Percentiles rank a stretch among this genome's conserved stretches.
These are phyloP conservation scores for Malacoraja senta DNA, from an alignment of 2,797 vertebrate genomes.

Conservation along the genomic window DNA sequence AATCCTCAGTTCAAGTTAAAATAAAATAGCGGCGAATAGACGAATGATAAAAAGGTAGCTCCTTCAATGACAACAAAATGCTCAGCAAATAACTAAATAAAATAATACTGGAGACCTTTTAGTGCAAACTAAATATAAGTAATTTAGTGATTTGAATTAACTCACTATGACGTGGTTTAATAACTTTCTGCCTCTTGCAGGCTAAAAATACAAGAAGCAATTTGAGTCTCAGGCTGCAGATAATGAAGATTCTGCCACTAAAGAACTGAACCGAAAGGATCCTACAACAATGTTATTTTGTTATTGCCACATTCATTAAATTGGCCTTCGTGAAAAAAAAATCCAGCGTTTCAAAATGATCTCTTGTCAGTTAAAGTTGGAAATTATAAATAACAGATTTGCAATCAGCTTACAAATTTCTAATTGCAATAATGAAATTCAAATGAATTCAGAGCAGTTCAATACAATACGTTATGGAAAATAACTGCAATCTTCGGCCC, in stretches of 20 bases:
- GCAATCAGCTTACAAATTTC: conserved; percentile 39
- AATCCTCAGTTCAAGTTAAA: neutral
- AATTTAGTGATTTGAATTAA: neutral
- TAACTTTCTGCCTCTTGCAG: neutral
- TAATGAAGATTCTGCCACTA: neutral
- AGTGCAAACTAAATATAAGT: neutral
- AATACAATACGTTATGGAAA: conserved; percentile 46
- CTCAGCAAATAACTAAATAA: neutral
- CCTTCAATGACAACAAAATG: neutral
- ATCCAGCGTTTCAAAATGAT: neutral
- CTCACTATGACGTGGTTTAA: neutral
- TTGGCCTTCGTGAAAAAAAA: neutral
- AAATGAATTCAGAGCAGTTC: conserved; percentile 43
- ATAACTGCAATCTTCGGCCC: conserved; percentile 42
- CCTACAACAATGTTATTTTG: neutral
- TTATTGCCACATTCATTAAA: neutral
- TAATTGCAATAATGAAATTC: conserved; percentile 48
- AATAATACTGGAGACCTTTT: neutral
- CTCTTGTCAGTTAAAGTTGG: conserved; percentile 40
- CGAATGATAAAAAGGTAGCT: neutral
- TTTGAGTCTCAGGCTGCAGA: neutral
- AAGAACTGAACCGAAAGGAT: neutral
- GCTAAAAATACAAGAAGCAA: neutral
- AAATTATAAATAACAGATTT: conserved; percentile 44
- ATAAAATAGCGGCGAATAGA: neutral